Conservation (phyloP, 2,888 invertebrate genomes). For the Stenurella melanura region DNA sequence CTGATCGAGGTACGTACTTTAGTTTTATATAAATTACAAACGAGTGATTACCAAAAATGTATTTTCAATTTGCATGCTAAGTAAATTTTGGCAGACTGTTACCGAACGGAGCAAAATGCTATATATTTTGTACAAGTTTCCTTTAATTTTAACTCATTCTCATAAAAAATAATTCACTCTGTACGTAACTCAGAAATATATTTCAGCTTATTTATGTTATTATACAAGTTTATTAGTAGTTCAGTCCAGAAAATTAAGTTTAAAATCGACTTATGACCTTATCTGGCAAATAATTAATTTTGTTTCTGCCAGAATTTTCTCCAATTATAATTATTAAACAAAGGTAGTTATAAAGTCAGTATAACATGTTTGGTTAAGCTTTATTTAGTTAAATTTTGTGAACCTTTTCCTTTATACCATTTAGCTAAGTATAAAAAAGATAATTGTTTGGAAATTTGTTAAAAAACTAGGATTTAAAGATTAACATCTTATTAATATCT, state of each 20-base stretch:
- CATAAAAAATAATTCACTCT: no score
- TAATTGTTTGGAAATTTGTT: not conserved
- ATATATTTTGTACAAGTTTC: no score
- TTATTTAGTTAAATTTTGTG: not conserved
- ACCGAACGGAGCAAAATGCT: no score
- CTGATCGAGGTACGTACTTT: no score
- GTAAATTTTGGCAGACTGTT: no score
- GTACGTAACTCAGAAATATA: no score
- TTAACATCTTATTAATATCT: not conserved
- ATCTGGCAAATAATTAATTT: not conserved
- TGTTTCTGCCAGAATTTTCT: not conserved
- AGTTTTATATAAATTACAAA: no score
- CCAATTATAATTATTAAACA: not conserved
- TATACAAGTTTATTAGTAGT: no score
- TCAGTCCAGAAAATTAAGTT: not conserved
- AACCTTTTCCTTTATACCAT: not conserved
- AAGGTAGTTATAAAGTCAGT: not conserved
- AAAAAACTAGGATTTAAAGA: not conserved
- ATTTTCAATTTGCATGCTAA: no score
- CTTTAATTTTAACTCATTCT: no score
- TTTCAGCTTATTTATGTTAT: no score
- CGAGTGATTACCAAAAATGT: no score
- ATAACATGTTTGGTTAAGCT: not conserved
- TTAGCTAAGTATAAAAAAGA: not conserved
- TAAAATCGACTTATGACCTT: conserved; percentile 11